Base-by-base conservation (phyloP, 2,113 vertebrate genomes). In the Hydropotes inermis region DNA sequence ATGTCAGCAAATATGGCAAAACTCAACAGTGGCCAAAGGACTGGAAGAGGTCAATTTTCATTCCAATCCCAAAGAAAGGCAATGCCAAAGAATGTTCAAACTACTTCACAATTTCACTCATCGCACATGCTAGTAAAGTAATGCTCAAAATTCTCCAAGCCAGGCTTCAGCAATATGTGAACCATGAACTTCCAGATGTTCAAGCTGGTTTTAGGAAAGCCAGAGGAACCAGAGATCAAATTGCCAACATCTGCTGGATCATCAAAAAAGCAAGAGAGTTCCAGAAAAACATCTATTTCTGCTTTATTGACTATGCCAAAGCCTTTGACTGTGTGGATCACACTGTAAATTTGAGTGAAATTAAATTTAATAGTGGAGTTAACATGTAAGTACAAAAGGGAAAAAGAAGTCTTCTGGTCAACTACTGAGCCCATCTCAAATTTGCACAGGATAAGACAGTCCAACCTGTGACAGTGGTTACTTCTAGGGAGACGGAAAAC, bases 331-430 rank as follows among this genome's bases (percentile, higher is more conserved):
- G 10, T 23, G n/a, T 70, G 67, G 67, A 70, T 39, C 67, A 70
- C n/a, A 43, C 43, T 79, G 25, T 57, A 33, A 91, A 91, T 87
- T 45, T 45, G n/a, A 83, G 36, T 43, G 27, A 83, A 82, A 84
- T 64, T 61, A 64, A 61, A 61, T n/a, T 83, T 78, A 93, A 87
- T 82, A 58, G 57, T 78, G 58, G 83, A 70, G 28, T 47, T 91
- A 82, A 67, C 33, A 64, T 54, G 23, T 55, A 70, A 85, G 79
- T 91, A 81, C 55, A 54, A 86, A 91, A 61, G 36, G n/a, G 52
- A 60, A 45, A 85, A 87, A 70, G 64, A 83, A 85, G 16, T 91
- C 43, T 79, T 27, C 27, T 47, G 58, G 57, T 47, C 45, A 87
- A 9, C 60, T 52, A 60, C 21, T 67, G 87, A 52, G 13, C 15